Conservation (phyloP, 2,113 vertebrate genomes). For the Istiophorus platypterus region DNA sequence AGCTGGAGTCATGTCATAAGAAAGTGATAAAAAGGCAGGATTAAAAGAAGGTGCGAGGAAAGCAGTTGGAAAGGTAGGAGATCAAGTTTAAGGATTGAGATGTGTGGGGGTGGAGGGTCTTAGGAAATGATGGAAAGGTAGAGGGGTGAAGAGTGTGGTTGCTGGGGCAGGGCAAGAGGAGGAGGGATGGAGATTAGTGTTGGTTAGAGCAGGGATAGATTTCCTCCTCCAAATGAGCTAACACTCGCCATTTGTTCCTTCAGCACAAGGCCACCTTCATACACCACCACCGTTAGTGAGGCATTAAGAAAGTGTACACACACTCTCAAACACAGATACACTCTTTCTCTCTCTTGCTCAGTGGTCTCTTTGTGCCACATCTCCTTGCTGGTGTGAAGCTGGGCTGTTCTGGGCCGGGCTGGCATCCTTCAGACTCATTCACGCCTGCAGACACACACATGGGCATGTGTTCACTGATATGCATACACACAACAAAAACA, state of each 20-base stretch:
- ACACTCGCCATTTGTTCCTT: conserved; percentile 88
- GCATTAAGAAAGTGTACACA: conserved; percentile 71
- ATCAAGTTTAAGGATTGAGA: conserved; percentile 32
- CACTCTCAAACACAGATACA: conserved; percentile 52
- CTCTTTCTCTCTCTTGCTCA: conserved; percentile 71
- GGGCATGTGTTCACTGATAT: conserved; percentile 32
- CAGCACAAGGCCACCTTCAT: conserved; percentile 89
- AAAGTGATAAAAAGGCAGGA: conserved; percentile 23
- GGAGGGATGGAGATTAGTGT: conserved; percentile 55
- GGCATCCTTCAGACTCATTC: conserved; percentile 64
- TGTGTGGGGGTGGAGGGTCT: background rate
- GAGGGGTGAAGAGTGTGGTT: conserved; percentile 54
- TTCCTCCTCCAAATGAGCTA: conserved; percentile 75
- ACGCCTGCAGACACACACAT: conserved; percentile 54
- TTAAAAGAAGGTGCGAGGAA: background rate
- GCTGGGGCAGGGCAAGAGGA: conserved; percentile 41
- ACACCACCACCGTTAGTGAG: conserved; percentile 51
- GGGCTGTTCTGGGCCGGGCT: conserved; percentile 63
- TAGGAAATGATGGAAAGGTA: conserved; percentile 52
- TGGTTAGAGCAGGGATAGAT: conserved; percentile 55
- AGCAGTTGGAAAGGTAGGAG: background rate
- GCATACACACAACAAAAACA: conserved; percentile 57
- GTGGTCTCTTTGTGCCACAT: conserved; percentile 80
- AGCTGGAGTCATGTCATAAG: conserved; percentile 33
- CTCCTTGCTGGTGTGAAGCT: conserved; percentile 52